Evolutionary conservation across 23 tunicate genomes (phyloP), one percentile per base, ranked within the genome.

Genomic region (Aplidium turbinatum): DNA sequence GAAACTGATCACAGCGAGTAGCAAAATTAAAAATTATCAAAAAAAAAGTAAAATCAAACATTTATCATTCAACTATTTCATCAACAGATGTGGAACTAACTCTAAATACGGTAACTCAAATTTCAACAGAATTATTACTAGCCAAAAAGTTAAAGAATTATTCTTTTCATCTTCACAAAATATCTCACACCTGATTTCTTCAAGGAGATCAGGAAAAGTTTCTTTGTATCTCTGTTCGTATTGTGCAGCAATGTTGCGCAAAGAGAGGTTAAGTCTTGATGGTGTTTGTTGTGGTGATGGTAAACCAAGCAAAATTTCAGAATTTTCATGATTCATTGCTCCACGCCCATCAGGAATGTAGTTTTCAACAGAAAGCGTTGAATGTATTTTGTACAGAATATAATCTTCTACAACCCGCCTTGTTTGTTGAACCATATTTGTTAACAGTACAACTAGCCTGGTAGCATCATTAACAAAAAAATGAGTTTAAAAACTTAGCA

Each of bases 321-420:
- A 68, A 4, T 31, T 57, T 42, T 42, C 13, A 42, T 42, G 11
- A 42, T 42, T 42, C 16, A 42, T 9, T 9, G 69, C 38, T 2
- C 31, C 1, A 1, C 23, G 28, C 13, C 30, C 30, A 31, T 64
- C 11, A 29, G 67, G 31, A 25, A 29, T 29, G 23, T 3, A 48
- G 7, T 77, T 31, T 31, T 35, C 30, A 2, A 13, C 16, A 1
- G 68, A n/a, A 7, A 34, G 23, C 30, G 39, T 6, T 1, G 68
- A 38, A 5, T 79, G 51, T 18, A 86, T 72, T 63, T 70, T 78
- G 35, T 70, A 57, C 7, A 86, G 61, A 45, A 86, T 63, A 39
- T 86, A 86, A 58, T 79, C 84, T 64, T 87, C 94, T 2, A 87
- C 84, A 25, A 87, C 85, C 42, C 63, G 60, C 35, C 86, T 80